A percentile compares a stretch with the other conserved stretches of the same genome.
phyloP scores from a whole-genome alignment of 2,113 vertebrate genomes.

The Oplegnathus fasciatus region DNA sequence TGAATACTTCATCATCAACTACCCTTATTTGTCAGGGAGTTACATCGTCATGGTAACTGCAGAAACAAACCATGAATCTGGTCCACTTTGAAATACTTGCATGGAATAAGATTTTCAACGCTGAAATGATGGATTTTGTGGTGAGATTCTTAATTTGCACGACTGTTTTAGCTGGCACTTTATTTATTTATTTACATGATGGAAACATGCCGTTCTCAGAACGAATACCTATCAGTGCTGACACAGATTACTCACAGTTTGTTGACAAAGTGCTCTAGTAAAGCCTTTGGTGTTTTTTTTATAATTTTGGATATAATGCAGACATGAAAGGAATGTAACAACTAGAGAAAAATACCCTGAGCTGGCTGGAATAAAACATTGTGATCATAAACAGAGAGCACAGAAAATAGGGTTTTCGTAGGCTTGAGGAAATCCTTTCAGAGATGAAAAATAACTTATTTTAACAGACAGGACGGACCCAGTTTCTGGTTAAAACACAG shows the following conservation, averaged over 20 bases:
- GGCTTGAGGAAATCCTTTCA: background rate
- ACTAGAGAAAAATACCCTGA: background rate
- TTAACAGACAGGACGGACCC: background rate
- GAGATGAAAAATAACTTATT: background rate
- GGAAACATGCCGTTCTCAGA: background rate
- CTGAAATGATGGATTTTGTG: slow-evolving; percentile 6
- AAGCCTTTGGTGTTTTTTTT: background rate
- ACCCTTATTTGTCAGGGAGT: slow-evolving; percentile 10
- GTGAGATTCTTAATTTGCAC: background rate
- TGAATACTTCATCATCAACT: background rate
- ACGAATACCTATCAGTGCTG: background rate
- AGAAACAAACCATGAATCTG: slow-evolving; percentile 24
- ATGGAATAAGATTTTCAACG: background rate
- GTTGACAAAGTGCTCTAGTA: background rate
- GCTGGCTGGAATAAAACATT: slow-evolving; percentile 1
- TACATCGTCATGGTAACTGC: slow-evolving; percentile 6
- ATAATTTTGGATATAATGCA: background rate
- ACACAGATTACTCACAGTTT: background rate
- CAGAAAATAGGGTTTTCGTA: background rate
- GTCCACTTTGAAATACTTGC: background rate
- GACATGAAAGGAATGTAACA: background rate
- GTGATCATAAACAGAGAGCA: slow-evolving; percentile 14
- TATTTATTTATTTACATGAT: background rate
- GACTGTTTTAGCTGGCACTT: background rate
- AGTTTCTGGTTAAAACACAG: background rate